A percentile compares a stretch with the other conserved stretches of the same genome.
phyloP scores from a whole-genome alignment of 2,113 vertebrate species.

The Emydura subglobosa region DNA sequence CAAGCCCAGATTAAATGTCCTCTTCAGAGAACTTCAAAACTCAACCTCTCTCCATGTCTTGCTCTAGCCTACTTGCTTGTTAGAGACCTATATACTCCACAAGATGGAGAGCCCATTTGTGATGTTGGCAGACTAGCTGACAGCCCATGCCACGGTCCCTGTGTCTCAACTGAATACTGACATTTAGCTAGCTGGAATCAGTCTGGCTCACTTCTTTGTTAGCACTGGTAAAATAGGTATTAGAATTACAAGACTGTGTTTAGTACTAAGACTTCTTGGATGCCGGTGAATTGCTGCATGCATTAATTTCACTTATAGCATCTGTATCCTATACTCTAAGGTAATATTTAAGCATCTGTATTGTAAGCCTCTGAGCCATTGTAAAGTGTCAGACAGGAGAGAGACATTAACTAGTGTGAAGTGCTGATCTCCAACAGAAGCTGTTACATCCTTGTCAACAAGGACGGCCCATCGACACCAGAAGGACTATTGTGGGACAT shows the following conservation, averaged over 20 bases:
- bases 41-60: background rate
- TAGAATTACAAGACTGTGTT: background rate
- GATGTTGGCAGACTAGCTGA: background rate
- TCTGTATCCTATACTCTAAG: background rate
- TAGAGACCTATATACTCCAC: background rate
- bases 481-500: background rate
- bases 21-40: background rate
- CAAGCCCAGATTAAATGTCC: background rate
- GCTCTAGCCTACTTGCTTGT: background rate
- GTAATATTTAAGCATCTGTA: background rate
- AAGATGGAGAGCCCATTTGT: background rate
- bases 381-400: background rate
- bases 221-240: background rate
- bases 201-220: background rate
- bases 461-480: background rate
- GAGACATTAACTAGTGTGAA: background rate
- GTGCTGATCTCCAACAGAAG: background rate
- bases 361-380: background rate
- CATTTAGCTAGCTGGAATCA: background rate
- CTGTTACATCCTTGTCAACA: background rate
- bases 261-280: background rate
- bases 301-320: background rate
- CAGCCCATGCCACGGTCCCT: background rate
- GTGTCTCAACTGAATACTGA: background rate
- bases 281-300: background rate